Conservation (phyloP, 2,888 invertebrate species). For the Automeris io region DNA sequence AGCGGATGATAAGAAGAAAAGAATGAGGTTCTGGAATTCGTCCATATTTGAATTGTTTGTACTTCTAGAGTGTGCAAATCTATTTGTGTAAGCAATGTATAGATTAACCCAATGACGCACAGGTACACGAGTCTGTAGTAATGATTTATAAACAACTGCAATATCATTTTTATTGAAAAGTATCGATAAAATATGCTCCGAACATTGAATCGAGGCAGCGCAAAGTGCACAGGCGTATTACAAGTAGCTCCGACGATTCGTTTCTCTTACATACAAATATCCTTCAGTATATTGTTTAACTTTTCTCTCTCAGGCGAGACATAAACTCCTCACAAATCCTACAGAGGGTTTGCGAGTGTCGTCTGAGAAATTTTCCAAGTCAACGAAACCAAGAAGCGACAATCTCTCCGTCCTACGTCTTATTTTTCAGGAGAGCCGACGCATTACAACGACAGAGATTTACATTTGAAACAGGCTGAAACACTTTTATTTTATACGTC, state of each 20-base stretch:
- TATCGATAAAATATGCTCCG: constrained; percentile 17
- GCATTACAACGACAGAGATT: constrained; percentile 65
- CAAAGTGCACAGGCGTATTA: constrained; percentile 13
- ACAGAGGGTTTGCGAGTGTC: constrained; percentile 41
- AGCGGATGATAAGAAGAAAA: no score
- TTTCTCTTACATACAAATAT: constrained; percentile 31
- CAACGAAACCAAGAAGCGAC: constrained; percentile 58
- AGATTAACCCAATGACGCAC: no score
- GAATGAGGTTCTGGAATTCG: no score
- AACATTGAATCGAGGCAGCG: constrained; percentile 22
- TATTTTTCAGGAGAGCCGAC: constrained; percentile 58
- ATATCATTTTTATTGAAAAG: constrained; percentile 22
- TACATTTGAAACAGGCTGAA: constrained; percentile 66
- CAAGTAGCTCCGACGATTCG: constrained; percentile 31
- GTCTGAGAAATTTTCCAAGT: constrained; percentile 55
- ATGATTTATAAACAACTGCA: constrained; percentile 16
- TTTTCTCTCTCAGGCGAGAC: constrained; percentile 43
- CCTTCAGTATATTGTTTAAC: constrained; percentile 43
- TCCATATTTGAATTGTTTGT: no score
- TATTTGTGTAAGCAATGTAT: no score
- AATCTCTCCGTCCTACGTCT: constrained; percentile 60
- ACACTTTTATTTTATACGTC: constrained; percentile 52
- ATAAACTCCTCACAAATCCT: constrained; percentile 60
- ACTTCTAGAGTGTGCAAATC: no score
- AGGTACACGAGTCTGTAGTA: no score